These are phyloP conservation scores for Pelecanoides urinatrix DNA, from an alignment of 2,113 vertebrate genomes.

Conservation along the genomic window DNA sequence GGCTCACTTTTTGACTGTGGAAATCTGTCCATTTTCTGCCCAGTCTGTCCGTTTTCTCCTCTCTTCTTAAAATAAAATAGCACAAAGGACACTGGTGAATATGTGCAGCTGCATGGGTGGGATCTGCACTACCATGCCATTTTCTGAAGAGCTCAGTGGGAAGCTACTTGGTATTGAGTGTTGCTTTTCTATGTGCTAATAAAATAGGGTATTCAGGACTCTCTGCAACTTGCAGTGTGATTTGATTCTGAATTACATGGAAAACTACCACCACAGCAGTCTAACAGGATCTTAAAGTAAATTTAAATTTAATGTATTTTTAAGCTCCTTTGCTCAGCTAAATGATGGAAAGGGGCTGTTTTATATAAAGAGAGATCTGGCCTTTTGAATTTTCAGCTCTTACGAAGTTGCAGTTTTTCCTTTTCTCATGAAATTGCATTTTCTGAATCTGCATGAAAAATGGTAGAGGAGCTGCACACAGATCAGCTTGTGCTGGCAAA, in stretches of 20 bases:
- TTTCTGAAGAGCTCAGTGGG: background rate
- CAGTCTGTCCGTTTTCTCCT: background rate
- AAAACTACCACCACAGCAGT: background rate
- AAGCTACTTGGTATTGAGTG: background rate
- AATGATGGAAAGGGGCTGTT: background rate
- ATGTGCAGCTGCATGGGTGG: background rate
- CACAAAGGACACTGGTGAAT: background rate
- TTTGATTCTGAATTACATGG: background rate
- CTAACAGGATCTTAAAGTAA: background rate
- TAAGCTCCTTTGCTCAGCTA: conserved; percentile 9
- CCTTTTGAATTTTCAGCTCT: background rate
- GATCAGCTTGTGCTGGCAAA: conserved; percentile 16
- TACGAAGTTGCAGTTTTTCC: background rate
- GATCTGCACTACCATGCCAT: background rate
- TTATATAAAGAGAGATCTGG: background rate
- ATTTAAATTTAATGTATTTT: conserved; percentile 29
- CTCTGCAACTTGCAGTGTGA: background rate
- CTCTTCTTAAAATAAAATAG: background rate
- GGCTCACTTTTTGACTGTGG: background rate
- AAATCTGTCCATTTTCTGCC: background rate
- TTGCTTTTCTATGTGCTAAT: background rate
- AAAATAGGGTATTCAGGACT: background rate
- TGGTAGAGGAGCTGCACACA: background rate
- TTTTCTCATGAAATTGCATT: conserved; percentile 13
- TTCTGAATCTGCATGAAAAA: conserved; percentile 55